These are phyloP conservation scores for Ovis canadensis DNA, from an alignment of 2,113 vertebrate genomes.

Conservation along the genomic window DNA sequence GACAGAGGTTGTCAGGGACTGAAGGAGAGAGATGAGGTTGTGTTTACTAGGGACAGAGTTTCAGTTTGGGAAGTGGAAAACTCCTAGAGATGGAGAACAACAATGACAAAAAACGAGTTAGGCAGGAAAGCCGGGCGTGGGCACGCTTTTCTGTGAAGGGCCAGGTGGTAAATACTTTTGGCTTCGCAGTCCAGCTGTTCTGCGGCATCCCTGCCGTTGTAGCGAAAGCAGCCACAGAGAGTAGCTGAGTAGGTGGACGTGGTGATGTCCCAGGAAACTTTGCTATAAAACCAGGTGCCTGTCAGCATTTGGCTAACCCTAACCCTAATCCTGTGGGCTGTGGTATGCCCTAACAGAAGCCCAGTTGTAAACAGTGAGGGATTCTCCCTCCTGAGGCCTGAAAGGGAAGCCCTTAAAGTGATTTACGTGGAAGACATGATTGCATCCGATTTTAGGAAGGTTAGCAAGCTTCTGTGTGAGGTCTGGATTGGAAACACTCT, in stretches of 20 bases:
- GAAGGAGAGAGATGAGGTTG: neutral
- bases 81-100: neutral
- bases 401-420: neutral
- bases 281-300: neutral
- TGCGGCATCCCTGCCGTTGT: rapidly evolving
- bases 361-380: neutral
- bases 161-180: neutral
- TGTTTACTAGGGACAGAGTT: neutral
- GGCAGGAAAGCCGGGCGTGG: neutral
- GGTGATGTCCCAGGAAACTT: neutral
- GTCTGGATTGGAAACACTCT: neutral
- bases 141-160: neutral
- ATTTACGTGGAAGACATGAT: neutral
- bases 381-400: neutral
- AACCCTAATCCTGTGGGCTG: neutral
- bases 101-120: neutral
- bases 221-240: neutral
- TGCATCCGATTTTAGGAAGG: neutral
- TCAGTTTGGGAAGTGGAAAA: neutral
- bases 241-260: neutral
- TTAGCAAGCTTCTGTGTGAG: neutral
- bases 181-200: rapidly evolving
- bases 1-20: neutral
- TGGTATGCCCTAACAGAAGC: neutral
- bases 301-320: neutral